phyloP scores from a whole-genome alignment of 1,140 invertebrate species.

The Drosophila arawakana region DNA sequence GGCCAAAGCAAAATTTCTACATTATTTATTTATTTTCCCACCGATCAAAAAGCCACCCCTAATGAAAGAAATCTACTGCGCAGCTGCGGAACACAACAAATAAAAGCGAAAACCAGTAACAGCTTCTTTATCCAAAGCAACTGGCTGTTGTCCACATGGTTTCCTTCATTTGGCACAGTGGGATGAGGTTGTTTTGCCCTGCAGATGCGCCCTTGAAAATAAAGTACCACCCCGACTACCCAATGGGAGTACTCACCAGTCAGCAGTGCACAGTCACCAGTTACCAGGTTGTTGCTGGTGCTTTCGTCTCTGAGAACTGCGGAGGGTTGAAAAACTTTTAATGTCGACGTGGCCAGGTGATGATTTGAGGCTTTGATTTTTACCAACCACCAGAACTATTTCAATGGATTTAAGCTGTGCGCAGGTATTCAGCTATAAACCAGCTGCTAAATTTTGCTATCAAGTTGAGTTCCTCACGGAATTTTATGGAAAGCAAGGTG shows the following conservation, averaged over 20 bases:
- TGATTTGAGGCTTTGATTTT: constrained; percentile 51
- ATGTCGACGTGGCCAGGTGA: constrained; percentile 42
- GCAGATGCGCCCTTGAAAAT: constrained; percentile 67
- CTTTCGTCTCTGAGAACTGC: constrained; percentile 58
- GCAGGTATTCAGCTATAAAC: constrained; percentile 65
- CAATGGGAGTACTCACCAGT: constrained; percentile 10
- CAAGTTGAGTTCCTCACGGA: constrained; percentile 3
- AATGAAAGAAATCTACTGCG: constrained; percentile 52
- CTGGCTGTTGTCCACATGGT: constrained; percentile 46
- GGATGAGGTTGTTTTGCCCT: constrained; percentile 38
- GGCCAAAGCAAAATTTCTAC: constrained; percentile 13
- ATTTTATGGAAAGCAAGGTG: background rate
- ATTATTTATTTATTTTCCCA: constrained; percentile 60
- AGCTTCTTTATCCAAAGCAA: constrained; percentile 41
- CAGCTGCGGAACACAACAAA: constrained; percentile 58
- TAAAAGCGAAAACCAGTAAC: constrained; percentile 26
- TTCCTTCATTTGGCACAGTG: constrained; percentile 9
- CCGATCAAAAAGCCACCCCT: constrained; percentile 66
- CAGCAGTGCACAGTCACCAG: constrained; percentile 43
- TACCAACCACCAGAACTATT: constrained; percentile 25
- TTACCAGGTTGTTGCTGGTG: constrained; percentile 65
- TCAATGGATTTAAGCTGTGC: constrained; percentile 54
- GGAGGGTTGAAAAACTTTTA: constrained; percentile 70
- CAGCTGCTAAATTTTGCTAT: constrained; percentile 51
- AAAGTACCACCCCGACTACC: constrained; percentile 8